Evolutionary conservation across 1,140 invertebrate genomes (phyloP).

Genomic region (Microplitis demolitor): DNA sequence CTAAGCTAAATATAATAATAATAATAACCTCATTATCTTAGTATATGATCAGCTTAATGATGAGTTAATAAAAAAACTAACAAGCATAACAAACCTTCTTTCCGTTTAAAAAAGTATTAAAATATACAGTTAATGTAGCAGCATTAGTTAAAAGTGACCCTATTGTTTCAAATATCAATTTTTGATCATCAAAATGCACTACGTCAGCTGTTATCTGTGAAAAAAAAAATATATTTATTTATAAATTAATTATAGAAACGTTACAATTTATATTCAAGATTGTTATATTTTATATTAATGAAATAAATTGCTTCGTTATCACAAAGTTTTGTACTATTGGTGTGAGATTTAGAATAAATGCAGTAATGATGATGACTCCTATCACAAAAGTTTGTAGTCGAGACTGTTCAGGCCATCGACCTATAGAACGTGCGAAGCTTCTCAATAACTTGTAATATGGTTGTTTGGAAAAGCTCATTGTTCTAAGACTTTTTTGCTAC

Average conservation of each 20-base stretch:
- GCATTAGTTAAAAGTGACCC: not conserved
- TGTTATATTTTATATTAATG: not conserved
- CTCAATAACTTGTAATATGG: slow-evolving; percentile 14
- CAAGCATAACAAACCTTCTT: not conserved
- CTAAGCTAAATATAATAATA: not conserved
- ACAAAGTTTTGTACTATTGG: slow-evolving; percentile 1
- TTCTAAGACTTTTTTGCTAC: not conserved
- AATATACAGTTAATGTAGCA: not conserved
- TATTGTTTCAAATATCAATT: slow-evolving; percentile 10
- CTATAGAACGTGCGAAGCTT: slow-evolving; percentile 11
- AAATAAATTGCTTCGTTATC: not conserved
- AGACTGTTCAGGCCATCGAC: slow-evolving; percentile 21
- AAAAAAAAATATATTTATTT: not conserved
- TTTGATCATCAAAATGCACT: slow-evolving; percentile 5
- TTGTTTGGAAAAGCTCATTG: slow-evolving; percentile 16
- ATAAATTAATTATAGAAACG: too few relatives aligned
- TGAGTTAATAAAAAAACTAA: too few relatives aligned
- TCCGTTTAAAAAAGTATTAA: not conserved
- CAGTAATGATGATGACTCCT: not conserved
- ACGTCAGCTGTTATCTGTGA: not conserved
- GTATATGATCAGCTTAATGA: too few relatives aligned
- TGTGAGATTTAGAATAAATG: not conserved
- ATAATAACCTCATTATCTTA: not conserved
- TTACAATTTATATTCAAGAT: not conserved
- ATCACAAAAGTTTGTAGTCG: not conserved